Base-by-base conservation (phyloP, 2,888 invertebrate species). In the Dromius quadrimaculatus region DNA sequence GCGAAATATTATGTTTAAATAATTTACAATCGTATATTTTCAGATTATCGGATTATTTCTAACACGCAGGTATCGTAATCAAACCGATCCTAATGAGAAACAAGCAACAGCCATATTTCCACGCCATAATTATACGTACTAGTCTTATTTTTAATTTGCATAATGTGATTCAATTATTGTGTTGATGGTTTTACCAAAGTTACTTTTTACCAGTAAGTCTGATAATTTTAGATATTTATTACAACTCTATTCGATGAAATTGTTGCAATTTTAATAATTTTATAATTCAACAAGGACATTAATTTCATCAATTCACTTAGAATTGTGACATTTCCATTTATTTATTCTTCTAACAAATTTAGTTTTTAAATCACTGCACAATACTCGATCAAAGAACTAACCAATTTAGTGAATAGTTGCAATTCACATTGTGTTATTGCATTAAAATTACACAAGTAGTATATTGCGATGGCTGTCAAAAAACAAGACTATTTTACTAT, bases 21-120 rank as follows among this genome's bases (percentile, higher is more conserved):
- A 32, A 32, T 6, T 32, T 32, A 9, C 5, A 32, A 6, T 32
- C 9, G 9, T 17, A 9, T 41, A 23, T 63, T 63, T 77, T 41
- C 87, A 94, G 94, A 87, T 94, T 79, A 87, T 93, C 81, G 94
- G 94, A 79, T 90, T 92, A 76, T 89, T 92, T 83, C 85, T 92
- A 81, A 91, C 93, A 74, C 89, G 90, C 80, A 89, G 88, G 76
- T 94, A 91, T 83, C 89, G 93, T 80, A 93, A 94, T 84, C 91
- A 90, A 82, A 88, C 90, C 71, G 90, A 92, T 84, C 92, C 92
- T 71, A 85, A 86, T 78, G 89, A 90, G 82, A 88, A 90, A 82
- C 87, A 89, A 78, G 88, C 91, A 68, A 90, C 90, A 77, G 91
- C 91, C 77, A 86, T 92, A 77, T 91, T 92, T 81, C 90, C 91